Evolutionary conservation across 2,113 vertebrate genomes (phyloP).

Genomic region (Neolamprologus hecqui): DNA sequence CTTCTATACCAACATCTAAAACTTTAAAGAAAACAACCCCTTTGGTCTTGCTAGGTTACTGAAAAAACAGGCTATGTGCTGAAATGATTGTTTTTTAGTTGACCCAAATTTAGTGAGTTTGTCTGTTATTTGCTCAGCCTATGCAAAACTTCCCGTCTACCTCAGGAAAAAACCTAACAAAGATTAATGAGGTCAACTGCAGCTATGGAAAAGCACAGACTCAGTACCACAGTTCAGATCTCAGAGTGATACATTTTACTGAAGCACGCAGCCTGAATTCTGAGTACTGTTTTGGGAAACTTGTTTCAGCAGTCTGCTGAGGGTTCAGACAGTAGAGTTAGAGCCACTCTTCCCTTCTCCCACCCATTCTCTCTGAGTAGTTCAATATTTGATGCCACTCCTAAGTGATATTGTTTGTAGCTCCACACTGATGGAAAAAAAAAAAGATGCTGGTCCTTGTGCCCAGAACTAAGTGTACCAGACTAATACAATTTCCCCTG

Average conservation of each 20-base stretch:
- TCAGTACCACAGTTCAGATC: neutral
- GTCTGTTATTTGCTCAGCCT: neutral
- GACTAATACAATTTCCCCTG: neutral
- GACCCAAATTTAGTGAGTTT: neutral
- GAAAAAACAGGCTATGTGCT: neutral
- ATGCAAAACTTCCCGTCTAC: neutral
- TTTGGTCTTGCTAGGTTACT: neutral
- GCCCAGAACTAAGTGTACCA: conserved; percentile 2
- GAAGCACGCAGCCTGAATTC: conserved; percentile 1
- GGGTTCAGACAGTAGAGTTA: neutral
- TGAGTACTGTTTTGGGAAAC: conserved; percentile 6
- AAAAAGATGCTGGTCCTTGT: conserved; percentile 7
- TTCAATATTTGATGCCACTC: conserved; percentile 58
- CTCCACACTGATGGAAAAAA: conserved; percentile 16
- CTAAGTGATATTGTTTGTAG: conserved; percentile 50
- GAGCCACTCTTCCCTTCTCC: neutral
- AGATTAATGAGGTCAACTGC: neutral
- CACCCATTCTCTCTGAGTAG: conserved; percentile 7
- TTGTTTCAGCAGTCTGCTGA: neutral
- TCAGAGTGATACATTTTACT: neutral
- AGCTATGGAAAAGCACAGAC: neutral
- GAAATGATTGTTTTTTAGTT: neutral
- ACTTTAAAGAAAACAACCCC: neutral
- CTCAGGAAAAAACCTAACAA: neutral
- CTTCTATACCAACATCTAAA: neutral